Evolutionary conservation across 1,140 invertebrate genomes (phyloP).

Genomic region (Nylanderia fulva): DNA sequence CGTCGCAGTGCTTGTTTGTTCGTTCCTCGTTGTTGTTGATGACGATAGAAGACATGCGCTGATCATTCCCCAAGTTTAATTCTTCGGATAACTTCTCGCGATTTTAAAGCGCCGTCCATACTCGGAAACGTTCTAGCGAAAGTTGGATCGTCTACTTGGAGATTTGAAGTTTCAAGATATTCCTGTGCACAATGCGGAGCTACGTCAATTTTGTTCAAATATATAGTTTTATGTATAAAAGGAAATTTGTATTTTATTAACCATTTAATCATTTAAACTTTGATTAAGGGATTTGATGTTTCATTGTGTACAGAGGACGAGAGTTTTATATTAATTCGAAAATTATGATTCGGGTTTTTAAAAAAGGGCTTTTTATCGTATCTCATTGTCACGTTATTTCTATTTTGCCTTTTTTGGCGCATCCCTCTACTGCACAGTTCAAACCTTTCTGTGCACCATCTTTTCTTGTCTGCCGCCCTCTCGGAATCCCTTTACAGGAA

Average conservation of each 20-base stretch:
- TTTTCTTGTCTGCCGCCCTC: conserved; percentile 66
- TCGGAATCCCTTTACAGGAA: conserved; percentile 69
- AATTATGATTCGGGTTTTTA: neutral
- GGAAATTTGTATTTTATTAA: too few relatives aligned
- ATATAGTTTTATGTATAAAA: too few relatives aligned
- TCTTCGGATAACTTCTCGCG: conserved; percentile 63
- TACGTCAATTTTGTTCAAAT: too few relatives aligned
- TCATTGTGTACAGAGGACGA: neutral
- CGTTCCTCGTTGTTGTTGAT: conserved; percentile 61
- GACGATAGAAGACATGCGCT: conserved; percentile 69
- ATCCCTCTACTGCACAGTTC: conserved; percentile 30
- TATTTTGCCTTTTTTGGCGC: conserved; percentile 5
- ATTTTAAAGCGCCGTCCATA: conserved; percentile 29
- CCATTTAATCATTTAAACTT: neutral
- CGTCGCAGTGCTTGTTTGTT: conserved; percentile 49
- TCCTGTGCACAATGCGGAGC: neutral
- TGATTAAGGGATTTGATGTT: too few relatives aligned
- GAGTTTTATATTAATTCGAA: neutral
- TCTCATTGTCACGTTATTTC: conserved; percentile 14
- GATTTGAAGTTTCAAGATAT: conserved; percentile 11
- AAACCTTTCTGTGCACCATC: conserved; percentile 22
- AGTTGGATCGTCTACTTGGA: conserved; percentile 1
- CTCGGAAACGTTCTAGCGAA: neutral
- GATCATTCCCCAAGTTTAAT: conserved; percentile 69
- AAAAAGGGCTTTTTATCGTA: neutral